A percentile compares a stretch with the other conserved stretches of the same genome.
Conservation (phyloP, 2,797 vertebrate species). For the Schizothorax lantsangensis region DNA sequence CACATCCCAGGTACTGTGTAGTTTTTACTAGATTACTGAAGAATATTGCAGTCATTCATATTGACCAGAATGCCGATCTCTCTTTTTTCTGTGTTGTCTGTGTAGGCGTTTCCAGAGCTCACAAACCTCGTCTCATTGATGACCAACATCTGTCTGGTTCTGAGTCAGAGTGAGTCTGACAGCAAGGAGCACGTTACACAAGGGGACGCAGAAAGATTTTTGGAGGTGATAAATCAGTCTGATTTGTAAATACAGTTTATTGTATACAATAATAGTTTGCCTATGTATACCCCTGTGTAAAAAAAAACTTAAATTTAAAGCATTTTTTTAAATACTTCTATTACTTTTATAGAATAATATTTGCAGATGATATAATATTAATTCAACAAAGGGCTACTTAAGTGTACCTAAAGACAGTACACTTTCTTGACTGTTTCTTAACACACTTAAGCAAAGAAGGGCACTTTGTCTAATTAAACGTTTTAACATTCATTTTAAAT, state of each 20-base stretch:
- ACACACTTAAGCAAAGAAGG: background rate
- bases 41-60: background rate
- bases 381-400: background rate
- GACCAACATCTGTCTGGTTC: slow-evolving; percentile 51
- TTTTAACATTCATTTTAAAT: background rate
- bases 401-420: background rate
- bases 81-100: slow-evolving; percentile 29
- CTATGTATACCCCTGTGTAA: background rate
- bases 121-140: slow-evolving; percentile 39
- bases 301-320: background rate
- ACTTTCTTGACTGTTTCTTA: background rate
- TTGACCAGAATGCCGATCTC: background rate
- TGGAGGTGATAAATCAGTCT: slow-evolving; percentile 65
- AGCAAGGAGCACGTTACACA: background rate
- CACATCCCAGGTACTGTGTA: slow-evolving; percentile 1
- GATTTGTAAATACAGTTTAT: background rate
- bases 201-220: slow-evolving; percentile 45
- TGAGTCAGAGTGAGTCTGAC: slow-evolving; percentile 37
- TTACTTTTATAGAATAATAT: background rate
- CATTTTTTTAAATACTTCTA: background rate
- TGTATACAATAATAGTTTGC: background rate
- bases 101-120: slow-evolving; percentile 48
- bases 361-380: background rate
- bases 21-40: background rate
- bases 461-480: background rate